These are phyloP conservation scores for Cyanoliseus patagonus DNA, from an alignment of 2,113 vertebrate genomes.

Conservation along the genomic window DNA sequence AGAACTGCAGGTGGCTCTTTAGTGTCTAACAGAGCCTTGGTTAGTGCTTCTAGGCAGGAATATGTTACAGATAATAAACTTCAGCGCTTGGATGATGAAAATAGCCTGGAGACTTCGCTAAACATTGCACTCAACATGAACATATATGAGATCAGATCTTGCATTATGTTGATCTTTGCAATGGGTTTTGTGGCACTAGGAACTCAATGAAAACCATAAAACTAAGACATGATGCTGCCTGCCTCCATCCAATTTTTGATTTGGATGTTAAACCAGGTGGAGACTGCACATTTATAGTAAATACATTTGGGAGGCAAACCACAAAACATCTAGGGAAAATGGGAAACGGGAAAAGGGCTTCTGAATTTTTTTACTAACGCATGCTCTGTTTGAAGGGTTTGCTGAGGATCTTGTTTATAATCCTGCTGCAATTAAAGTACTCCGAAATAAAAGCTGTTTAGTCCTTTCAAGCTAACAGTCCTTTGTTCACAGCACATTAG, in stretches of 20 bases:
- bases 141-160: conserved; percentile 3
- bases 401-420: conserved; percentile 60
- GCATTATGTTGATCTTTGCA: neutral
- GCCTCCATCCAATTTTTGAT: neutral
- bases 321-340: neutral
- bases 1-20: conserved; percentile 33
- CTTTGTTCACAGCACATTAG: conserved; percentile 64
- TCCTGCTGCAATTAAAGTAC: conserved; percentile 60
- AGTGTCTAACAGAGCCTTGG: neutral
- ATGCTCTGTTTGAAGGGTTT: conserved; percentile 35
- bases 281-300: neutral
- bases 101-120: conserved; percentile 35
- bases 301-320: neutral
- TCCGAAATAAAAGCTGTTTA: conserved; percentile 65
- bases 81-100: neutral
- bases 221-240: neutral
- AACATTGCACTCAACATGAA: neutral
- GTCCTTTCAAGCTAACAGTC: conserved; percentile 60
- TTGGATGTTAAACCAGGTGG: neutral
- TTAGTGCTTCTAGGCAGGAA: neutral
- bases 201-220: neutral
- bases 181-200: neutral
- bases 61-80: conserved; percentile 39
- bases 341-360: neutral
- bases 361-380: conserved; percentile 5